These are phyloP conservation scores for Stenodera caucasica DNA, from an alignment of 2,888 invertebrate species.

Conservation along the genomic window DNA sequence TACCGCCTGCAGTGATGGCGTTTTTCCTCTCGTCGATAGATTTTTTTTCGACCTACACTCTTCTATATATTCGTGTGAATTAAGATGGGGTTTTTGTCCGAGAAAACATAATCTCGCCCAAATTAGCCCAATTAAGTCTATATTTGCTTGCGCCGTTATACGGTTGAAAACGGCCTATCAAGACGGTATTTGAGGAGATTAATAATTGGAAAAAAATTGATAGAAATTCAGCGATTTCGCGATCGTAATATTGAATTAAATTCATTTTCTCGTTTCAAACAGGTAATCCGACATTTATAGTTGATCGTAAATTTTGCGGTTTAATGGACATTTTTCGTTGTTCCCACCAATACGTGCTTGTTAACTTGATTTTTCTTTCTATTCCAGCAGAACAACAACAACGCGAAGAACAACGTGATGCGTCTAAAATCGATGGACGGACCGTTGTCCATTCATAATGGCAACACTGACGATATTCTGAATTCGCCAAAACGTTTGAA, in stretches of 20 bases:
- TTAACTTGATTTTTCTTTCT: constrained; percentile 1
- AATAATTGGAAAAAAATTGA: too few relatives aligned
- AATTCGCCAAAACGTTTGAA: constrained; percentile 55
- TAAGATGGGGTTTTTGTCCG: too few relatives aligned
- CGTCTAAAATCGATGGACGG: constrained; percentile 55
- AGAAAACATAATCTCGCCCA: too few relatives aligned
- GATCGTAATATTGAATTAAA: constrained; percentile 15
- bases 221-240: too few relatives aligned
- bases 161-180: too few relatives aligned
- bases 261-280: constrained; percentile 2
- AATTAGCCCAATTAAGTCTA: constrained; percentile 26
- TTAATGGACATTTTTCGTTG: constrained; percentile 7
- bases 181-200: too few relatives aligned
- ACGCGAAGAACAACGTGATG: constrained; percentile 48
- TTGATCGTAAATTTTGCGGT: constrained; percentile 3
- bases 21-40: constrained; percentile 15
- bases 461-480: constrained; percentile 48
- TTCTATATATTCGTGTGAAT: constrained; percentile 32
- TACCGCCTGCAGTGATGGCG: constrained; percentile 24
- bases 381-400: neutral
- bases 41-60: too few relatives aligned
- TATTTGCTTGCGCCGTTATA: constrained; percentile 18
- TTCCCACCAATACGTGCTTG: neutral
- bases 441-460: constrained; percentile 52
- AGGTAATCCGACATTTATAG: constrained; percentile 6